Base-by-base conservation (phyloP, 1,140 invertebrate species). In the Bombus soroeensis region DNA sequence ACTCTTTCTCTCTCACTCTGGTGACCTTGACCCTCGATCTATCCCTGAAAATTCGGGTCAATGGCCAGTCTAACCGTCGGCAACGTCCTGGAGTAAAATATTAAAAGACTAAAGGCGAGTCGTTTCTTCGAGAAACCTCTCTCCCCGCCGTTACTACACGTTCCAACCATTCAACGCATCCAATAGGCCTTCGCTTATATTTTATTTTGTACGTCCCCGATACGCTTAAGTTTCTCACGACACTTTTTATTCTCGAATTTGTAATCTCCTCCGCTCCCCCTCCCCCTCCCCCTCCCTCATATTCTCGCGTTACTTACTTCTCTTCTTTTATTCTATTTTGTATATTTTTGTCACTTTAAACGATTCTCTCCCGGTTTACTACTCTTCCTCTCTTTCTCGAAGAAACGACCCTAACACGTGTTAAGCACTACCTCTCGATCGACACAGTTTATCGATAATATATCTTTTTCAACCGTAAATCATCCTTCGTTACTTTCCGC, bases 371-470 rank as follows among this genome's bases (percentile, higher is more conserved):
- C 1, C 32, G 32, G 28, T 6, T 43, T 34, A 6, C 9, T 34
- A 6, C 9, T 68, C 34, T 32, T 1, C 37, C n/a, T 39, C 15
- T 22, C 22, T 37, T 28, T 37, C 72, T 89, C 88, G 88, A 82
- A 90, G 79, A 85, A 87, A 89, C 88, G 89, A 90, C 62, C 57
- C 66, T 57, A 76, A 73, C 76, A 79, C 71, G 88, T 89, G 85
- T 90, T 87, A 89, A 90, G 88, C 89, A 85, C 79, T 90, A 89
- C 64, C 85, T 85, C 88, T 70, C 73, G 75, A 85, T 83, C 88
- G 88, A 89, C 87, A 91, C 87, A 90, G 85, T 78, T 89, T 91
- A 90, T 88, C 75, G 87, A 81, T 89, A 88, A 85, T 90, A 91
- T 87, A 89, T 83, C 71, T 87, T 75, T 79, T 73, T 85, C 79